phyloP scores from a whole-genome alignment of 1,140 invertebrate species.

The Chlorops oryzae region DNA sequence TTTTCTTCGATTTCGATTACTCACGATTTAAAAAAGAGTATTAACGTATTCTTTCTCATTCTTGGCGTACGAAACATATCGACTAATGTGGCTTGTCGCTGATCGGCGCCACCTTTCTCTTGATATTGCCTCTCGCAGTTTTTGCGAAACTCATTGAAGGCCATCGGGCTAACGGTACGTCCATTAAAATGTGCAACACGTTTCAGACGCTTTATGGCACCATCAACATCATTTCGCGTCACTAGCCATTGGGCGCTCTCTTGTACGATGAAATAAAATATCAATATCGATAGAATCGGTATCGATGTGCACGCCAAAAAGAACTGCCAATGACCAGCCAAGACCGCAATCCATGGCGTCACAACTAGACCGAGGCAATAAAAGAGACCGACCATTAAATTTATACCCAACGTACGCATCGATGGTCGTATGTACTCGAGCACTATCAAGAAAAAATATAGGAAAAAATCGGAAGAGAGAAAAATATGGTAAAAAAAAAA shows the following conservation, averaged over 20 bases:
- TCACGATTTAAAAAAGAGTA: conserved; percentile 55
- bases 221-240: conserved; percentile 51
- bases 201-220: conserved; percentile 51
- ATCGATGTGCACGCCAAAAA: conserved; percentile 51
- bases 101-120: conserved; percentile 29
- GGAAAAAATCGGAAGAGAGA: background rate
- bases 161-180: conserved; percentile 43
- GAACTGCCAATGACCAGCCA: conserved; percentile 49
- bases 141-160: conserved; percentile 46
- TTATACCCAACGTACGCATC: conserved; percentile 53
- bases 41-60: conserved; percentile 49
- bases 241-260: conserved; percentile 60
- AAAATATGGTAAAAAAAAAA: background rate
- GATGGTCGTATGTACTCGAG: conserved; percentile 55
- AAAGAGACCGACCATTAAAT: conserved; percentile 53
- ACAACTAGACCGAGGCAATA: conserved; percentile 52
- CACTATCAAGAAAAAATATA: conserved; percentile 38
- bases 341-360: conserved; percentile 54
- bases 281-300: conserved; percentile 47
- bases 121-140: conserved; percentile 32
- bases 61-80: conserved; percentile 52
- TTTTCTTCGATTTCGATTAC: conserved; percentile 25
- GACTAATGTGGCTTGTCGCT: conserved; percentile 40
- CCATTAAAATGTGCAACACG: conserved; percentile 54
- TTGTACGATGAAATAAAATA: conserved; percentile 52